phyloP scores from a whole-genome alignment of 2,797 vertebrate species.

The Threskiornis aethiopicus region DNA sequence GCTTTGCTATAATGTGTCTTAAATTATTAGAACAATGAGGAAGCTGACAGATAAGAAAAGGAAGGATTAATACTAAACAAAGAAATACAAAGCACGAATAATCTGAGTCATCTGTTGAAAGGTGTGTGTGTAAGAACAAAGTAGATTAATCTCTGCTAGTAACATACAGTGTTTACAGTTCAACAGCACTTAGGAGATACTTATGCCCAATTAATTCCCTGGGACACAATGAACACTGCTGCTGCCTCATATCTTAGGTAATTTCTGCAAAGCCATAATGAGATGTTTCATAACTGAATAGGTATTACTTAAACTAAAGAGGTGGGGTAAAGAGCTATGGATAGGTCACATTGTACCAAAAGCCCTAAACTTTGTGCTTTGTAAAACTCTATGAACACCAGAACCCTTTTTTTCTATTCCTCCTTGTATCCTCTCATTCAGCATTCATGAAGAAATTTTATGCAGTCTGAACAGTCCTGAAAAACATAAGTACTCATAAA shows the following conservation, averaged over 20 bases:
- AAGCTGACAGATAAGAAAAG: neutral
- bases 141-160: neutral
- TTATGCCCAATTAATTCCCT: neutral
- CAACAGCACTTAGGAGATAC: neutral
- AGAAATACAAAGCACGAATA: neutral
- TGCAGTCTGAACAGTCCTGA: neutral
- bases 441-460: neutral
- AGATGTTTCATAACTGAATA: neutral
- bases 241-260: neutral
- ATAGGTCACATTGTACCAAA: neutral
- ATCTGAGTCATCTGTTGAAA: neutral
- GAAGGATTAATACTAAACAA: neutral
- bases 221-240: neutral
- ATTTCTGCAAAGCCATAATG: neutral
- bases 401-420: neutral
- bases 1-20: neutral
- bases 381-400: neutral
- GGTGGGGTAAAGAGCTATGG: neutral
- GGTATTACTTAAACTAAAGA: neutral
- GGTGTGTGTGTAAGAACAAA: neutral
- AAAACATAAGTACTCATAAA: neutral
- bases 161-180: neutral
- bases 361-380: fast-evolving
- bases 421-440: neutral
- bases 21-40: neutral